A percentile compares a stretch with the other conserved stretches of the same genome.
phyloP scores from a whole-genome alignment of 2,888 invertebrate species.

The Loripinus fragilis region DNA sequence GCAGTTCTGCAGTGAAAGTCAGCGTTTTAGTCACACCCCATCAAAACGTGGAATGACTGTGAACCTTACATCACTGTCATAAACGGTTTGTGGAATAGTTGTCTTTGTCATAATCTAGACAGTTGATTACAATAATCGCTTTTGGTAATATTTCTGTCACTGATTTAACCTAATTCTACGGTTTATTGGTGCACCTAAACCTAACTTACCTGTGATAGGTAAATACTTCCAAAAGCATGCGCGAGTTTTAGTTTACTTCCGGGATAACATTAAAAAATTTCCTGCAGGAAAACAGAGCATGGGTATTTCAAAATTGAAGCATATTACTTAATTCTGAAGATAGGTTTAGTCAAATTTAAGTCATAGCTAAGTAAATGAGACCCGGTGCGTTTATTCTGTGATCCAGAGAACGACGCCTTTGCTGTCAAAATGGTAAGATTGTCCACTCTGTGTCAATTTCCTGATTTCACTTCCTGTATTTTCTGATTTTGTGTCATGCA shows the following conservation, averaged over 20 bases:
- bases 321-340: too few species aligned
- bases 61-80: too few species aligned
- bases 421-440: slow-evolving; percentile 5
- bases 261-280: not conserved
- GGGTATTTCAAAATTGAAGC: not conserved
- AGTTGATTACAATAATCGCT: too few species aligned
- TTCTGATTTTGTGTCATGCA: too few species aligned
- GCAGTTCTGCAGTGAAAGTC: too few species aligned
- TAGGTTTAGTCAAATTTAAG: too few species aligned
- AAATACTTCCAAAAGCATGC: not conserved
- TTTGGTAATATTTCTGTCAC: too few species aligned
- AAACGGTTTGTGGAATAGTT: too few species aligned
- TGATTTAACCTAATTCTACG: too few species aligned
- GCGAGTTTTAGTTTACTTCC: slow-evolving; percentile 8
- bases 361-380: not conserved
- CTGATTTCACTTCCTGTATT: slow-evolving; percentile 7
- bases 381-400: not conserved
- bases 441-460: not conserved
- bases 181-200: not conserved
- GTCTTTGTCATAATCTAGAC: too few species aligned
- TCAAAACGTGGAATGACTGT: too few species aligned
- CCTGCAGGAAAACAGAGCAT: not conserved
- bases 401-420: not conserved
- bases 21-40: too few species aligned
- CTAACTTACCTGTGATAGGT: slow-evolving; percentile 6